Evolutionary conservation across 2,888 invertebrate species (phyloP).

Genomic region (Gastrophysa polygoni): DNA sequence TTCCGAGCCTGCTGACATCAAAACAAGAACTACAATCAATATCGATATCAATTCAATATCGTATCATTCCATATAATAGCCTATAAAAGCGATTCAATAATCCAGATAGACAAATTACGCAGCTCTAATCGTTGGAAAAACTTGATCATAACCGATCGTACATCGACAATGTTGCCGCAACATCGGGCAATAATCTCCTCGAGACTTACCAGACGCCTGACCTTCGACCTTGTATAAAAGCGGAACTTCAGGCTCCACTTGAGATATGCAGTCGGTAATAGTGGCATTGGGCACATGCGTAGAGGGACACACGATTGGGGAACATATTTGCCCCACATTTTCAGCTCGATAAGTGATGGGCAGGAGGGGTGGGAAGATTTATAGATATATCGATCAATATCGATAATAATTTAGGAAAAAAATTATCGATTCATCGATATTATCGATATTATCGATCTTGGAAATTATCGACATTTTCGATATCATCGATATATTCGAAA

Average conservation of each 20-base stretch:
- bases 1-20: too few relatives aligned
- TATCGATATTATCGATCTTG: too few relatives aligned
- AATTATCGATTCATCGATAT: too few relatives aligned
- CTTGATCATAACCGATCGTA: conserved; percentile 13
- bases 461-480: too few relatives aligned
- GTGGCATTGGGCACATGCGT: conserved; percentile 28
- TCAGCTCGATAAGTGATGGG: background rate
- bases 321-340: background rate
- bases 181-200: conserved; percentile 29
- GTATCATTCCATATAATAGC: background rate
- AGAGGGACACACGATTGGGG: background rate
- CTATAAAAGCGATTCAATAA: conserved; percentile 3
- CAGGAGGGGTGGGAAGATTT: too few relatives aligned
- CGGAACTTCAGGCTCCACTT: conserved; percentile 50
- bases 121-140: conserved; percentile 10
- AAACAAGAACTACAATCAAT: too few relatives aligned
- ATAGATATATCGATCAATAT: too few relatives aligned
- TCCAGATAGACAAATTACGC: conserved; percentile 12
- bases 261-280: conserved; percentile 39
- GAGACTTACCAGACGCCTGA: conserved; percentile 39
- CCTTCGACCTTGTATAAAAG: conserved; percentile 49
- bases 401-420: too few relatives aligned
- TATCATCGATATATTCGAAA: too few relatives aligned
- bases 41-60: too few relatives aligned
- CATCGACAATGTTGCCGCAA: conserved; percentile 23